Evolutionary conservation across 2,888 invertebrate genomes (phyloP).

Genomic region (Rugalucina vietnamica): DNA sequence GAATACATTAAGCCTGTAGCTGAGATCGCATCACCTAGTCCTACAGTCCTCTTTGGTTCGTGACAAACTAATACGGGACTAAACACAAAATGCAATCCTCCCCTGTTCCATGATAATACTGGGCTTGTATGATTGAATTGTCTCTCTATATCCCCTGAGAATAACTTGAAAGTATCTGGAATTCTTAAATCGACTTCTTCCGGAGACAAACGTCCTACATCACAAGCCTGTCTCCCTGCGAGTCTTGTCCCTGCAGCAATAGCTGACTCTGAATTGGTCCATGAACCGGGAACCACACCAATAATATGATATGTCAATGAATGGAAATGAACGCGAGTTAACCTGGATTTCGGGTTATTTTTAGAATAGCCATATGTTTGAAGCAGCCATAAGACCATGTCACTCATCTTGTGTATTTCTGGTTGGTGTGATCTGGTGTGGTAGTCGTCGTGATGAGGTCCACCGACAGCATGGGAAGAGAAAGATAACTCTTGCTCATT

Average conservation of each 20-base stretch:
- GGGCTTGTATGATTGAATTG: slow-evolving; percentile 78
- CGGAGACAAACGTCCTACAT: slow-evolving; percentile 70
- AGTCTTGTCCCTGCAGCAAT: slow-evolving; percentile 84
- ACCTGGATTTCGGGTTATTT: slow-evolving; percentile 76
- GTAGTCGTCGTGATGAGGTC: slow-evolving; percentile 80
- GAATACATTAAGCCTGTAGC: slow-evolving; percentile 84
- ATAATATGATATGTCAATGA: slow-evolving; percentile 85
- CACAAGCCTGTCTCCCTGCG: slow-evolving; percentile 84
- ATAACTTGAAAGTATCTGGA: slow-evolving; percentile 80
- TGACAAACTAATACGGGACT: slow-evolving; percentile 85
- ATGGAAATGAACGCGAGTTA: slow-evolving; percentile 85
- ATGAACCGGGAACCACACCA: slow-evolving; percentile 80
- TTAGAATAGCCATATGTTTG: slow-evolving; percentile 82
- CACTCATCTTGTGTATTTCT: slow-evolving; percentile 84
- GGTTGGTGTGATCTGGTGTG: slow-evolving; percentile 75
- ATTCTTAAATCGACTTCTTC: slow-evolving; percentile 83
- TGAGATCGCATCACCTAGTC: slow-evolving; percentile 85
- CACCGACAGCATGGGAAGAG: slow-evolving; percentile 81
- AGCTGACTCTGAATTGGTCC: slow-evolving; percentile 84
- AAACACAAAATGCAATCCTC: slow-evolving; percentile 83
- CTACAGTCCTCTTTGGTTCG: slow-evolving; percentile 84
- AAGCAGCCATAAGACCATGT: slow-evolving; percentile 85
- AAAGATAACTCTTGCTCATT: slow-evolving; percentile 85
- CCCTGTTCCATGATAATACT: slow-evolving; percentile 83
- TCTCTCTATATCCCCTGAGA: slow-evolving; percentile 68